Base-by-base conservation (phyloP, 2,113 vertebrate species). In the Mesitornis unicolor region DNA sequence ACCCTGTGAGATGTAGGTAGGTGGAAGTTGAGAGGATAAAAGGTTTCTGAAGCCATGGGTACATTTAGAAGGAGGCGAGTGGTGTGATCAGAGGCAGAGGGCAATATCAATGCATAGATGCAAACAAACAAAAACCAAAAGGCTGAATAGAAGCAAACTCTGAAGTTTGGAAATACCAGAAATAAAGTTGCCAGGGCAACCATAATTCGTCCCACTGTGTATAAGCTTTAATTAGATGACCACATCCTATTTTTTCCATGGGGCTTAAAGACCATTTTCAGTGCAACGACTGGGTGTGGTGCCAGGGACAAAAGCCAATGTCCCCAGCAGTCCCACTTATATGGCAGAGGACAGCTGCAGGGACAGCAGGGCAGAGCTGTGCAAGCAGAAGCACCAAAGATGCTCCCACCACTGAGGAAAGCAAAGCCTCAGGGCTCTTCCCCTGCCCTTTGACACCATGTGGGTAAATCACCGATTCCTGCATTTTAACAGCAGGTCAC, bases 171-270 rank as follows among this genome's bases (percentile, higher is more conserved):
- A 90, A 95, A 93, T 31, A 74, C 35, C 63, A 92, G 63, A 90
- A 65, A 29, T 73, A 40, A 87, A 90, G 53, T 83, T 88, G 28
- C 57, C 74, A 90, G 48, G 78, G 28, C 40, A 95, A 87, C 78
- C 40, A 73, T 60, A 93, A 90, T 69, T 76, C 61, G 24, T 19
- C 59, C 12, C 54, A 59, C 35, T 64, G 48, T 43, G 19, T n/a
- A 50, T 35, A 83, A 77, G 54, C 18, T 91, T 90, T 93, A 77
- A 92, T 96, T 97, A 95, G 76, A 45, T 47, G 50, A 77, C 92
- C 88, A 90, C 83, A 83, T 74, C 26, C 54, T 77, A 57, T 70
- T 90, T 95, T 80, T 84, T 70, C 45, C 45, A 7, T 0, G 1
- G 3, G 16, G n/a, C 33, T 15, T 57, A 57, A 60, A 61, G 63